Evolutionary conservation across 2,888 invertebrate species (phyloP).

Genomic region (Stenotaenia linearis): DNA sequence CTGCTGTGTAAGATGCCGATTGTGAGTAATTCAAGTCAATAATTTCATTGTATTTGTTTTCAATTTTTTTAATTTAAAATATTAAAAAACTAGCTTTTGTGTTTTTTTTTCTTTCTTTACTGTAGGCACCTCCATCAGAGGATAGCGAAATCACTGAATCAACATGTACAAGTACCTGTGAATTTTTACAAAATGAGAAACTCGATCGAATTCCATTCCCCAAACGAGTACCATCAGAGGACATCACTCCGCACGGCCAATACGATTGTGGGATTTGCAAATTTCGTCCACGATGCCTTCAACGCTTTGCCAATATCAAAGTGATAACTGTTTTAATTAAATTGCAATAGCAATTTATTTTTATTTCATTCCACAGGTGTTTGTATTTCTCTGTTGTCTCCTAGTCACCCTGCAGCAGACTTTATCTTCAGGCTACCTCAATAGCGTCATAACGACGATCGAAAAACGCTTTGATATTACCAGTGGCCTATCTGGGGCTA

Average conservation of each 20-base stretch:
- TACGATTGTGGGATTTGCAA: constrained; percentile 82
- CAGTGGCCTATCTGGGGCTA: constrained; percentile 83
- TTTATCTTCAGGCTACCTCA: constrained; percentile 83
- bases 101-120: no score
- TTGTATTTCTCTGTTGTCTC: constrained; percentile 80
- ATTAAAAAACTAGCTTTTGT: background rate
- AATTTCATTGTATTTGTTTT: no score
- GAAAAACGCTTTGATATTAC: constrained; percentile 89
- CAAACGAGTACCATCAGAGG: background rate
- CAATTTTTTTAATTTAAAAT: background rate
- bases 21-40: no score
- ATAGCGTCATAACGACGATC: constrained; percentile 93
- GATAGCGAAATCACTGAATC: constrained; percentile 36
- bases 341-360: no score
- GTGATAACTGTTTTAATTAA: constrained; percentile 51
- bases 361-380: constrained; percentile 58
- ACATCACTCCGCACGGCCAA: constrained; percentile 51
- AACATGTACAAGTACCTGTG: constrained; percentile 35
- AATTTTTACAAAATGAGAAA: constrained; percentile 31
- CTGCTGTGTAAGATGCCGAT: no score
- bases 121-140: constrained; percentile 33
- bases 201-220: background rate
- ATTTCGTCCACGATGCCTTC: constrained; percentile 77
- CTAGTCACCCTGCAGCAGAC: constrained; percentile 86
- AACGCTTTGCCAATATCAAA: constrained; percentile 84